These are phyloP conservation scores for Nothura maculosa DNA, from an alignment of 2,797 vertebrate genomes.

Conservation along the genomic window DNA sequence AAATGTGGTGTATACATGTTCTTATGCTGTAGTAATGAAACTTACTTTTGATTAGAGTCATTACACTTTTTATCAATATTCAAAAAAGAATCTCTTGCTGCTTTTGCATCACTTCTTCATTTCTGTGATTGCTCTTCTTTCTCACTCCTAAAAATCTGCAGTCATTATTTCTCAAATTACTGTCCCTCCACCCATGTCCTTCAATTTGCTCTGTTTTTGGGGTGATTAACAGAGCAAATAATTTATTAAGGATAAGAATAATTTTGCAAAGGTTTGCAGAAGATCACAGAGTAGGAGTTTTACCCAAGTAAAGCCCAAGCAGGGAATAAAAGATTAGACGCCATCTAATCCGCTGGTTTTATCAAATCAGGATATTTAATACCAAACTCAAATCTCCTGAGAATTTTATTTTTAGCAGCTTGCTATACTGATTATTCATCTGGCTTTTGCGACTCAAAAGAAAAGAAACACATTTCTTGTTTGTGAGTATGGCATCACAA, in stretches of 20 bases:
- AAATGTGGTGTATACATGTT: not conserved
- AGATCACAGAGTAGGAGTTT: constrained; percentile 31
- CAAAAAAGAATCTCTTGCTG: not conserved
- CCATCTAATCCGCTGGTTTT: constrained; percentile 25
- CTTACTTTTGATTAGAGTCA: not conserved
- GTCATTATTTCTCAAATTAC: constrained; percentile 19
- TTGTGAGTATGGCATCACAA: not conserved
- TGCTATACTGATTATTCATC: not conserved
- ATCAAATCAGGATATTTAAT: constrained; percentile 32
- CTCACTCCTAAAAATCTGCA: not conserved
- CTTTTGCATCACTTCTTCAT: not conserved
- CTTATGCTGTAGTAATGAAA: not conserved
- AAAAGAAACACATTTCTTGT: not conserved
- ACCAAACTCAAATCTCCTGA: constrained; percentile 11
- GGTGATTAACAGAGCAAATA: constrained; percentile 46
- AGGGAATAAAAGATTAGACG: constrained; percentile 35
- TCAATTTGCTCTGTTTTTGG: constrained; percentile 57
- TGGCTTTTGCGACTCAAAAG: not conserved
- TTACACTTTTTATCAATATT: not conserved
- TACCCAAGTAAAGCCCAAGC: constrained; percentile 3
- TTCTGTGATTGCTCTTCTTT: not conserved
- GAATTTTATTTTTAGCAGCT: constrained; percentile 27
- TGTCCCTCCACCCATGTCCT: constrained; percentile 7
- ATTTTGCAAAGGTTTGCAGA: constrained; percentile 53
- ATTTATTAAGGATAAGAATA: constrained; percentile 53